Evolutionary conservation across 2,888 invertebrate species (phyloP), one percentile per base, ranked within the genome.

Genomic region (Tetropium fuscum): DNA sequence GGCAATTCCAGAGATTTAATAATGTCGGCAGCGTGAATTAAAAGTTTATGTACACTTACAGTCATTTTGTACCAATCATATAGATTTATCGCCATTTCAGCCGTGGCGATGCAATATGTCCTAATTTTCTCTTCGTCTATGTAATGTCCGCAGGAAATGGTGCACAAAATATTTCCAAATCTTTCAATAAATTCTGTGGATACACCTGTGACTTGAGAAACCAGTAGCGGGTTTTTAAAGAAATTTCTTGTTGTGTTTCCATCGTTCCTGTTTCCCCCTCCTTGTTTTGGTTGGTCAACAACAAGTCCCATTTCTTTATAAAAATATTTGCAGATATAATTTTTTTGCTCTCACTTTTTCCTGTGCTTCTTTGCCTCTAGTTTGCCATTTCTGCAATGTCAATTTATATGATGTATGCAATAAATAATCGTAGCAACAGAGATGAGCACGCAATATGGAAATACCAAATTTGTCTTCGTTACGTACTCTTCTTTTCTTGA

Each of bases 271-370:
- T 64, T 64, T 2, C 64, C 68, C 8, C 58, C 60, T 13, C 66
- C 64, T 45, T 63, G 63, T 54, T 64, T 68, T 10, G 66, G 64
- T 41, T 58, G 55, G 55, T 66, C 61, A 6, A 59, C 60, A 6
- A 63, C 61, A 7, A 64, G 51, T 3, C 60, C 66, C 74, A 47
- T 69, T 57, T 67, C 10, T 22, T 53, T 27, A 38, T 68, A 60
- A 59, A 68, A 67, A 7, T 43, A n/a, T n/a, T n/a, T n/a, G n/a
- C 32, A n/a, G n/a, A n/a, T n/a, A n/a, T n/a, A 36, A 65, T 65
- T 18, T 60, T 34, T n/a, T n/a, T n/a, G n/a, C n/a, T n/a, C n/a
- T n/a, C n/a, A 16, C 22, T 27, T 45, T 25, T 27, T 47, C 40
- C 40, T 55, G 36, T 5, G 55, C 40, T 10, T 38, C n/a, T 38